These are phyloP conservation scores for Microctenopoma steveboyesi DNA, from an alignment of 2,797 vertebrate species.

Conservation along the genomic window DNA sequence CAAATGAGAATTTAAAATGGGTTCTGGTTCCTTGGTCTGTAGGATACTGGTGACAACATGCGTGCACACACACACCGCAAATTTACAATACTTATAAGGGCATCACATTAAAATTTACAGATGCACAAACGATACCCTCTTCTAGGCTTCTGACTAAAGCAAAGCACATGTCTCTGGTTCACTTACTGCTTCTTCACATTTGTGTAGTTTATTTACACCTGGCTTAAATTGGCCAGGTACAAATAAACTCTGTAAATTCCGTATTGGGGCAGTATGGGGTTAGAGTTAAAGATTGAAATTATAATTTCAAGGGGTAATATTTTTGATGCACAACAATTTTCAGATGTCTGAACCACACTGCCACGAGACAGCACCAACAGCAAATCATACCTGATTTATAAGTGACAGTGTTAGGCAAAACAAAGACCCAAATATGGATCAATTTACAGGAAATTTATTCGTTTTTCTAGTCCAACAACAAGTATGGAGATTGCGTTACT, in stretches of 20 bases:
- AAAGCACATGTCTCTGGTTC: not conserved
- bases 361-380: slow-evolving; percentile 18
- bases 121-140: slow-evolving; percentile 5
- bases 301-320: slow-evolving; percentile 35
- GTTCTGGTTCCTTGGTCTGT: slow-evolving; percentile 39
- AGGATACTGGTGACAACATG: slow-evolving; percentile 44
- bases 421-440: slow-evolving; percentile 42
- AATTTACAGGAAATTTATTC: slow-evolving; percentile 47
- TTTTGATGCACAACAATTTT: slow-evolving; percentile 42
- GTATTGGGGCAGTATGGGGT: slow-evolving; percentile 13
- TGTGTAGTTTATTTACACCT: slow-evolving; percentile 63
- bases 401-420: slow-evolving; percentile 41
- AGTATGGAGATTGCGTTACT: slow-evolving; percentile 33
- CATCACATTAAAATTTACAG: slow-evolving; percentile 1
- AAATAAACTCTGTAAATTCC: not conserved
- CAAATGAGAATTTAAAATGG: slow-evolving; percentile 67
- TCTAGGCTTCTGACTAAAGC: slow-evolving; percentile 1
- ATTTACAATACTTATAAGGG: slow-evolving; percentile 19
- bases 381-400: slow-evolving; percentile 50
- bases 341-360: slow-evolving; percentile 12
- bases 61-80: not conserved
- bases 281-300: slow-evolving; percentile 30
- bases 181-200: slow-evolving; percentile 13
- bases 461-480: slow-evolving; percentile 38
- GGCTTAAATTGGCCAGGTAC: slow-evolving; percentile 8